A percentile compares a stretch with the other conserved stretches of the same genome.
Conservation (phyloP, 2,888 invertebrate genomes). For the Hemaris fuciformis region DNA sequence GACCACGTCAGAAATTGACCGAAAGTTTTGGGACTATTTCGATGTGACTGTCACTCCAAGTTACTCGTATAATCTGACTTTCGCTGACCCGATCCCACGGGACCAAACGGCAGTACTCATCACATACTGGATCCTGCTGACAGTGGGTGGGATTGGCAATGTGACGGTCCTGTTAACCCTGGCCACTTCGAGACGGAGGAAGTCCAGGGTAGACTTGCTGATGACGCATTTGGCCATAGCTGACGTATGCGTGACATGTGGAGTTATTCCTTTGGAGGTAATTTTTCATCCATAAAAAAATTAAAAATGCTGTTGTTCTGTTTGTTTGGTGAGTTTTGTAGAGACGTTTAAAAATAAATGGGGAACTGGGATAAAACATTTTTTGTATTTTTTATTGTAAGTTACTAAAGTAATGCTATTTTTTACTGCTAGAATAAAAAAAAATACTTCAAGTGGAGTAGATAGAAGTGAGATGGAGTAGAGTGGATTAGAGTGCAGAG, state of each 20-base stretch:
- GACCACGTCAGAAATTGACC: conserved; percentile 44
- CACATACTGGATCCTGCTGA: conserved; percentile 83
- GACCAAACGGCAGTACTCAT: conserved; percentile 74
- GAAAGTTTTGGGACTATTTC: conserved; percentile 66
- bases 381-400: too few species aligned
- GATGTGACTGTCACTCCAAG: conserved; percentile 37
- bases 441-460: too few species aligned
- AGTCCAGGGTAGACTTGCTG: conserved; percentile 88
- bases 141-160: conserved; percentile 87
- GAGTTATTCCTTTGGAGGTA: conserved; percentile 89
- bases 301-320: too few species aligned
- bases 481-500: too few species aligned
- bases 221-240: conserved; percentile 90
- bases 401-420: too few species aligned
- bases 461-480: too few species aligned
- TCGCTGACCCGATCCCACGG: conserved; percentile 33
- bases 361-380: too few species aligned
- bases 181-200: conserved; percentile 82
- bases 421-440: too few species aligned
- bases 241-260: conserved; percentile 90
- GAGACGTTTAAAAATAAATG: too few species aligned
- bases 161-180: conserved; percentile 86
- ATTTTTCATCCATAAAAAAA: too few species aligned
- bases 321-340: too few species aligned
- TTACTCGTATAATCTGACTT: conserved; percentile 19